Evolutionary conservation across 1,140 invertebrate species (phyloP), one percentile per base, ranked within the genome.

Genomic region (Trissolcus basalis): DNA sequence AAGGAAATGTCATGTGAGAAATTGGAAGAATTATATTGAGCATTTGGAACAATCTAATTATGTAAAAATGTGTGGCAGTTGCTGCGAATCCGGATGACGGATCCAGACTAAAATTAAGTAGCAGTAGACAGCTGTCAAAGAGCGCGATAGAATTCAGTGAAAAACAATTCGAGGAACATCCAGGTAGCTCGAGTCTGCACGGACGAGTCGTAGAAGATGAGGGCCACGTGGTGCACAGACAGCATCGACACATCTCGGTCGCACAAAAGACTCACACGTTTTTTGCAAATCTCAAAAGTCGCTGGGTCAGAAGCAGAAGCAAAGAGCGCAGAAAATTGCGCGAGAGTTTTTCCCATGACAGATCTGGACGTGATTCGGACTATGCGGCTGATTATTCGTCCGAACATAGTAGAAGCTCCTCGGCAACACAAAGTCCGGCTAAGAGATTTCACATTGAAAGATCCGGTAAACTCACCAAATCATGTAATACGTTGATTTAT

Each of bases 301-400:
- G 92, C 13, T 92, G 92, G 91, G 88, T 89, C 12, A 88, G 92
- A 1, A 90, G 90, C 27, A 88, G 90, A 9, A 92, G 91, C 79
- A 92, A 91, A 83, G 91, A 92, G 72, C 80, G 91, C 0, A 87
- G 85, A 56, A 85, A 87, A 49, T 64, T 78, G 13, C 88, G 80
- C 70, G 89, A 85, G 68, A 86, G 32, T 80, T 88, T 88, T 5
- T 83, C 49, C 39, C 80, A 65, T 19, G 60, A 70, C 77, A 84
- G 79, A 63, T 71, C 58, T 15, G 80, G 81, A 6, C 60, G 82
- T 45, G 87, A 93, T 88, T 85, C 93, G 88, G 60, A 94, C 77
- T 94, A 94, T 85, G 92, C 92, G 1, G 92, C 92, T 10, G 93
- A 94, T 86, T 91, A 92, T 75, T 93, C 92, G 39, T 93, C 91